Percentiles rank a stretch among this genome's conserved stretches.
phyloP scores from a whole-genome alignment of 2,888 invertebrate genomes.

The Epinotia demarniana region DNA sequence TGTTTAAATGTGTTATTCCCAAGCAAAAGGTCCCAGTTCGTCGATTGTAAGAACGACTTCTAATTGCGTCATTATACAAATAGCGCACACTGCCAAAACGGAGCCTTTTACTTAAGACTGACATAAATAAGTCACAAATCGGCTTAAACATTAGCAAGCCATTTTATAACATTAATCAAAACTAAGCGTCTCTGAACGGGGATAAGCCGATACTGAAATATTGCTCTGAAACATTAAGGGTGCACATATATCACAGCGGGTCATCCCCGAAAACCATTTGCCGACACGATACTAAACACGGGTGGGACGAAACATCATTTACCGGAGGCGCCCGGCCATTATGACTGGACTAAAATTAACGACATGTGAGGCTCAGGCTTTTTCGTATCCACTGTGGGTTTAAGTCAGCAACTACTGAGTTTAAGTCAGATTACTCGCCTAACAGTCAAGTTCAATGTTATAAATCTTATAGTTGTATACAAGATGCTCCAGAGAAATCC shows the following conservation, averaged over 20 bases:
- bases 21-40: too few relatives aligned
- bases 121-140: slow-evolving; percentile 19
- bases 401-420: not conserved
- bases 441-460: too few relatives aligned
- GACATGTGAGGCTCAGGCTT: too few relatives aligned
- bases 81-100: too few relatives aligned
- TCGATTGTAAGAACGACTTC: not conserved
- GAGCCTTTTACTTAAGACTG: too few relatives aligned
- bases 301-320: slow-evolving; percentile 10
- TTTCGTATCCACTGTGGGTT: slow-evolving; percentile 6
- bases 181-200: slow-evolving; percentile 35
- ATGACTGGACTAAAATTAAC: slow-evolving; percentile 23
- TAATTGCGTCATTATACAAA: not conserved
- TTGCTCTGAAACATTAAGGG: slow-evolving; percentile 35
- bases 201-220: slow-evolving; percentile 38
- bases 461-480: too few relatives aligned
- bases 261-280: slow-evolving; percentile 36
- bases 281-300: slow-evolving; percentile 27
- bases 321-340: slow-evolving; percentile 9
- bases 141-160: slow-evolving; percentile 14
- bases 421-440: not conserved
- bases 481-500: too few relatives aligned
- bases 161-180: slow-evolving; percentile 33
- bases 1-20: too few relatives aligned
- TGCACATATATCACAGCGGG: slow-evolving; percentile 38